These are phyloP conservation scores for Orchestes rusci DNA, from an alignment of 2,888 invertebrate species.

Conservation along the genomic window DNA sequence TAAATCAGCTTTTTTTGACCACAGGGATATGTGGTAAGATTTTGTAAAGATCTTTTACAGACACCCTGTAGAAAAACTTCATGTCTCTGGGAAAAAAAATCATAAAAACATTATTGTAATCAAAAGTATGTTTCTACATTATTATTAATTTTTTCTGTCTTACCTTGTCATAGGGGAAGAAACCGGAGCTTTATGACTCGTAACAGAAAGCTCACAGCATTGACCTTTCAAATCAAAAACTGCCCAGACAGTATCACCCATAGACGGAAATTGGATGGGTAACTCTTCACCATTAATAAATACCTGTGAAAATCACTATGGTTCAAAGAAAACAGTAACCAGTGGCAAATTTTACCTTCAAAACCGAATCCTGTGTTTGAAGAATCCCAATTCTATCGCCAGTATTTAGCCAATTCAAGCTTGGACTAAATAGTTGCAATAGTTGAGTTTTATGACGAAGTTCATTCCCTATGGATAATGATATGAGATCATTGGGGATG, in stretches of 20 bases:
- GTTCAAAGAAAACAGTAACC: background rate
- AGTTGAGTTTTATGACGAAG: conserved; percentile 60
- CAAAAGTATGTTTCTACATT: too few species aligned
- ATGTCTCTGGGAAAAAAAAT: too few species aligned
- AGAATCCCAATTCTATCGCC: conserved; percentile 74
- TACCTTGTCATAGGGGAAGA: conserved; percentile 43
- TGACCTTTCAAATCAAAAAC: conserved; percentile 77
- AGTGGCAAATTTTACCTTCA: conserved; percentile 49
- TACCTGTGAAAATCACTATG: conserved; percentile 36
- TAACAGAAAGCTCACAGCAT: conserved; percentile 69
- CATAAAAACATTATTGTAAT: too few species aligned
- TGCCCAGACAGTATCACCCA: conserved; percentile 61
- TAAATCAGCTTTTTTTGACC: too few species aligned
- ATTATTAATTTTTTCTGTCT: too few species aligned
- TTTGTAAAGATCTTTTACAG: too few species aligned
- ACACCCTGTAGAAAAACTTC: too few species aligned
- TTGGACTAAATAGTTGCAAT: conserved; percentile 61
- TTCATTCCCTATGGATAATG: conserved; percentile 56
- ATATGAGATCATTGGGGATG: too few species aligned
- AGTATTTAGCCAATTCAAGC: conserved; percentile 72
- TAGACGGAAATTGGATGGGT: conserved; percentile 35
- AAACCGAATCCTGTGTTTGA: conserved; percentile 59
- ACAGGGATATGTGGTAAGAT: too few species aligned
- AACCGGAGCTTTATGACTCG: conserved; percentile 52
- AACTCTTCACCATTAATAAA: conserved; percentile 78